phyloP scores from a whole-genome alignment of 2,888 invertebrate species.

The Hofmannophila pseudospretella region DNA sequence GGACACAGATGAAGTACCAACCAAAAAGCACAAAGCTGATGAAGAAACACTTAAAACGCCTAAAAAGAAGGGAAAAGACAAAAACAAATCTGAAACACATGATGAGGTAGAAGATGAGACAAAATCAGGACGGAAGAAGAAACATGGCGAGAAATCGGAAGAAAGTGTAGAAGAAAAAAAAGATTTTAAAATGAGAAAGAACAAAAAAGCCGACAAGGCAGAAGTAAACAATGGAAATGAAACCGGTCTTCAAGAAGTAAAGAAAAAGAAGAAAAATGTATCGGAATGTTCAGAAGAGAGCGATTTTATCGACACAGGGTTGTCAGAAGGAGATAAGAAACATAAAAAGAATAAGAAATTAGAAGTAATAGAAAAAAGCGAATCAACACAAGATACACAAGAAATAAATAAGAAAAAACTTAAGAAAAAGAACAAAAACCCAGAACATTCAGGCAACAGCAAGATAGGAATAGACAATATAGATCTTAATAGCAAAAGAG shows the following conservation, averaged over 20 bases:
- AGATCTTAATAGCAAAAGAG: constrained; percentile 10
- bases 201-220: constrained; percentile 7
- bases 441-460: neutral
- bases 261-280: constrained; percentile 32
- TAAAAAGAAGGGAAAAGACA: constrained; percentile 9
- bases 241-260: constrained; percentile 10
- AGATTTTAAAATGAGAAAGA: constrained; percentile 10
- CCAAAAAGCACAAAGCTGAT: constrained; percentile 13
- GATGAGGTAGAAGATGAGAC: constrained; percentile 6
- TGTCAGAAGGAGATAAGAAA: too few relatives aligned
- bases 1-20: neutral
- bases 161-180: constrained; percentile 16
- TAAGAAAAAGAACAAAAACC: too few relatives aligned
- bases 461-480: constrained; percentile 12
- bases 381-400: too few relatives aligned
- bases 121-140: constrained; percentile 5
- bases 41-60: constrained; percentile 10
- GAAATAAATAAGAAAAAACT: too few relatives aligned
- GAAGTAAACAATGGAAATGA: constrained; percentile 7
- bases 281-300: constrained; percentile 42
- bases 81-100: constrained; percentile 13
- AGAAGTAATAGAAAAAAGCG: too few relatives aligned
- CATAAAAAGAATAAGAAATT: too few relatives aligned
- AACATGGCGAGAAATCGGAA: constrained; percentile 7
- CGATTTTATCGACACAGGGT: constrained; percentile 56